Evolutionary conservation across 1,140 invertebrate species (phyloP), one percentile per base, ranked within the genome.

Genomic region (Pogonomyrmex californicus): DNA sequence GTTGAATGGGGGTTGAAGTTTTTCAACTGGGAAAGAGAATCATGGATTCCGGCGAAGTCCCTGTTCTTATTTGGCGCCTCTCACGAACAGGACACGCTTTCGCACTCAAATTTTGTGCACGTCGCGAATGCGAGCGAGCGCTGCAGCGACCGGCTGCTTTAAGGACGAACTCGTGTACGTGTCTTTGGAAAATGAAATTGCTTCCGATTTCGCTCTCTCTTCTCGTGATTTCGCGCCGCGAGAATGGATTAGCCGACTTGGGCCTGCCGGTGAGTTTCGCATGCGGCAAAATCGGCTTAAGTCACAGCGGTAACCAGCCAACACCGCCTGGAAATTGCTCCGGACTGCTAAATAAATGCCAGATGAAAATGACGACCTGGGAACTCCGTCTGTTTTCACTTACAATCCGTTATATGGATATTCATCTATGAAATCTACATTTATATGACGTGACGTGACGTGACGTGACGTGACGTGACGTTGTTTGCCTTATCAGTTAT

Each of bases 131-230:
- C 73, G 47, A 68, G 47, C 23, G 23, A 23, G 23, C 23, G 23
- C 47, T 68, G 47, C 36, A 63, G 36, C n/a, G 62, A 81, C 33
- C 36, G 12, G 36, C 56, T 49, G 60, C 12, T 79, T 79, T 81
- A 81, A 81, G 78, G 78, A 81, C 78, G 78, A 81, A 81, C 49
- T 56, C 78, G 78, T 81, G 81, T 75, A 77, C 68, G 81, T 85
- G 81, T 77, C 81, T 85, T 85, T 85, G 68, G 81, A 76, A 85
- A 76, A 85, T 85, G 81, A 85, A 85, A 85, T 85, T 77, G 81
- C 70, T 85, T 77, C 58, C 81, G 81, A 85, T 85, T 85, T 77
- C 81, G 56, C 81, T 83, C 79, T 49, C 66, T 62, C 77, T 62
- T 36, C 41, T 58, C 70, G 81, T 62, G 81, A 81, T 81, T 70